Conservation (phyloP, 2,888 invertebrate species). For the Lottia scabra region DNA sequence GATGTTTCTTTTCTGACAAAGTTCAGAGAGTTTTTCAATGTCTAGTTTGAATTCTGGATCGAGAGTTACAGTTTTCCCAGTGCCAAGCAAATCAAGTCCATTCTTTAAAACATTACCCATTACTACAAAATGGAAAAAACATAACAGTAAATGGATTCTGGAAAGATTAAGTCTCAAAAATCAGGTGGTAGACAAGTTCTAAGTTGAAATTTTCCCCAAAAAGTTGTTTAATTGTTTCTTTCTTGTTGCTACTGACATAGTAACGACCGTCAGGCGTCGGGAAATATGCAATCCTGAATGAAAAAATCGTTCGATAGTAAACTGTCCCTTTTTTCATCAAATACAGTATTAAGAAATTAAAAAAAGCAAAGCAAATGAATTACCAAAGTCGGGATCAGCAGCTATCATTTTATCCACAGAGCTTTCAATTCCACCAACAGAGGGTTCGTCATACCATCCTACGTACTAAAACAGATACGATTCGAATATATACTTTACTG, state of each 20-base stretch:
- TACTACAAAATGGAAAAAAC: slow-evolving; percentile 55
- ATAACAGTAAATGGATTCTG: too few species aligned
- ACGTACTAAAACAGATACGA: slow-evolving; percentile 62
- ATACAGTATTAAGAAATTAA: too few species aligned
- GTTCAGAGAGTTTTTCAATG: slow-evolving; percentile 59
- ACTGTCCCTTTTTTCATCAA: too few species aligned
- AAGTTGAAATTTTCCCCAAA: too few species aligned
- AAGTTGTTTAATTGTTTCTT: too few species aligned
- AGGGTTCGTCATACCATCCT: slow-evolving; percentile 69
- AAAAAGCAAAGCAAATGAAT: slow-evolving; percentile 21
- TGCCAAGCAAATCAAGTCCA: slow-evolving; percentile 70
- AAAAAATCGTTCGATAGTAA: too few species aligned
- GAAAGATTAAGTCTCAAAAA: too few species aligned
- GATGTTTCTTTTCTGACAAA: slow-evolving; percentile 40
- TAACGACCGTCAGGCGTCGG: too few species aligned
- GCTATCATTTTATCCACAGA: slow-evolving; percentile 65
- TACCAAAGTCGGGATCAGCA: slow-evolving; percentile 71
- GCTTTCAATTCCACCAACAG: slow-evolving; percentile 69
- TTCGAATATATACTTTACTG: too few species aligned
- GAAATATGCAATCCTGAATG: too few species aligned
- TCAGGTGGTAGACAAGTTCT: too few species aligned
- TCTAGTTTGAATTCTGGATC: slow-evolving; percentile 61
- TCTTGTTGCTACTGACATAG: too few species aligned
- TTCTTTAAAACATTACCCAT: slow-evolving; percentile 70
- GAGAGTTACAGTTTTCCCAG: slow-evolving; percentile 60